Percentiles rank a stretch among this genome's conserved stretches.
Conservation (phyloP, 2,113 vertebrate species). For the Entomyzon cyanotis region DNA sequence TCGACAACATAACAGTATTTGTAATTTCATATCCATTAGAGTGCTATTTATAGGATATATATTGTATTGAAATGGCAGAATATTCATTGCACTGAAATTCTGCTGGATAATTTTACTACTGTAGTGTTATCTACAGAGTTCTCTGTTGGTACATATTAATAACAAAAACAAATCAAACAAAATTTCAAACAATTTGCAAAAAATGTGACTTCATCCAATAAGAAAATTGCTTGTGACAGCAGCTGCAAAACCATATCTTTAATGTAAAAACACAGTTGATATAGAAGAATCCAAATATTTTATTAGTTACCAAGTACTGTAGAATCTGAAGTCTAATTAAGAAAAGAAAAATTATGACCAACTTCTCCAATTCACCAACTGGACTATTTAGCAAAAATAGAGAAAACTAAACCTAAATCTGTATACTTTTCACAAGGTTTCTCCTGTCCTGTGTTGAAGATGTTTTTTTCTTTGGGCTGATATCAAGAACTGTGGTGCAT, state of each 20-base stretch:
- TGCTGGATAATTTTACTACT: constrained; percentile 4
- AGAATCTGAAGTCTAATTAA: neutral
- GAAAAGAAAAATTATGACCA: neutral
- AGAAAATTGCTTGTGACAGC: neutral
- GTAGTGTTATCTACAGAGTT: neutral
- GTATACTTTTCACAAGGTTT: neutral
- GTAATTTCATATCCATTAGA: constrained; percentile 52
- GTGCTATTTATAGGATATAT: constrained; percentile 41
- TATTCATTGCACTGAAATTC: constrained; percentile 31
- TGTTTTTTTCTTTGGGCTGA: neutral
- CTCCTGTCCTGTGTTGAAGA: neutral
- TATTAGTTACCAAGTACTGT: neutral
- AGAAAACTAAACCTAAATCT: neutral
- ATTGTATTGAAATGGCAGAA: constrained; percentile 40
- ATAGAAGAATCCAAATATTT: neutral
- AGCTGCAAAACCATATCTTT: neutral
- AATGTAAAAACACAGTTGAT: neutral
- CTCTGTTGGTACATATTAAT: neutral
- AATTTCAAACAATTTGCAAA: neutral
- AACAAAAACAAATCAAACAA: neutral
- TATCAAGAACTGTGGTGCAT: neutral
- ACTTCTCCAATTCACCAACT: neutral
- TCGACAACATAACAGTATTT: constrained; percentile 42
- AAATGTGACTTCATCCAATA: neutral
- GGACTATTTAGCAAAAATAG: neutral